These are phyloP conservation scores for Alloscopus bannaensis DNA, from an alignment of 2,888 invertebrate species.

Conservation along the genomic window DNA sequence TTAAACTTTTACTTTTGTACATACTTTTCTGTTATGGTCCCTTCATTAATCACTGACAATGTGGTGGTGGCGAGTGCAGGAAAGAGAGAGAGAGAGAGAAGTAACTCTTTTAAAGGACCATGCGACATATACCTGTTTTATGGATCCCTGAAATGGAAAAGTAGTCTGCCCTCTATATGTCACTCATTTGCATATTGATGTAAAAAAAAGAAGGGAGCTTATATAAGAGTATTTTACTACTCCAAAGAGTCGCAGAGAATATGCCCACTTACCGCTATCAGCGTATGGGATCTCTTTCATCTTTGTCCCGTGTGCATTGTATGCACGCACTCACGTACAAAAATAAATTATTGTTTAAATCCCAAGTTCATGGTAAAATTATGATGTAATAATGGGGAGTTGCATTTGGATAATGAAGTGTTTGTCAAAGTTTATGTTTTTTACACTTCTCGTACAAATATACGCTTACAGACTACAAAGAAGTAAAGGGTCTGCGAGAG, in stretches of 20 bases:
- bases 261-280: too few relatives aligned
- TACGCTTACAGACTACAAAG: too few relatives aligned
- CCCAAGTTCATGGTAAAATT: constrained; percentile 42
- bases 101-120: constrained; percentile 25
- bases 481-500: too few relatives aligned
- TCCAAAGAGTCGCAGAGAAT: too few relatives aligned
- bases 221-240: not conserved
- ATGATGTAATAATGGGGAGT: constrained; percentile 23
- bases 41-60: constrained; percentile 30
- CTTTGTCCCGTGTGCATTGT: not conserved
- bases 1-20: too few relatives aligned
- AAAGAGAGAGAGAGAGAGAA: not conserved
- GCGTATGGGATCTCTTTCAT: too few relatives aligned
- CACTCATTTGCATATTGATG: constrained; percentile 46
- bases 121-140: constrained; percentile 33
- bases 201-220: not conserved
- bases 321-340: not conserved
- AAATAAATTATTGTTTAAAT: constrained; percentile 30
- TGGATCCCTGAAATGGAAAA: constrained; percentile 40
- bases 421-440: too few relatives aligned
- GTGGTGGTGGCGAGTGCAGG: constrained; percentile 9
- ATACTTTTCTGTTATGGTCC: not conserved
- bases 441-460: too few relatives aligned
- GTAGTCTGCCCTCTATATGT: constrained; percentile 44
- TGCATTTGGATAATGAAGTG: too few relatives aligned